phyloP scores from a whole-genome alignment of 2,888 invertebrate species.

The Ophonus ardosiacus region DNA sequence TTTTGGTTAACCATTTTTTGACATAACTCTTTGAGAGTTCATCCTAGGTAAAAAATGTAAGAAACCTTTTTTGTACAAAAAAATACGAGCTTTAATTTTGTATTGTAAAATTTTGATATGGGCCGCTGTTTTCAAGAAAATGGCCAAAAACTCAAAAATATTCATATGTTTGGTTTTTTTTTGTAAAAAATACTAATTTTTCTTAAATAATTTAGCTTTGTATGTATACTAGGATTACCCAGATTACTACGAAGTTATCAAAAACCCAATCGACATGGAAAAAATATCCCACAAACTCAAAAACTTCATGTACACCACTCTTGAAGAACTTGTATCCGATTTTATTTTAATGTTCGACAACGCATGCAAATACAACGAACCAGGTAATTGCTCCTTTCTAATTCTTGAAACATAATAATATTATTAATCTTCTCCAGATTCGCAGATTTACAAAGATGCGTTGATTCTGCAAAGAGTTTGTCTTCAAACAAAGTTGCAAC shows the following conservation, averaged over 20 bases:
- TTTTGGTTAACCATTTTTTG: no score
- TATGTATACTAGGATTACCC: constrained; percentile 86
- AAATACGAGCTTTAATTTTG: no score
- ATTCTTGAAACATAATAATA: not conserved
- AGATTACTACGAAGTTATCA: constrained; percentile 98
- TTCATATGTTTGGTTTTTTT: no score
- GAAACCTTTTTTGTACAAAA: no score
- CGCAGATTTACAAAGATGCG: constrained; percentile 98
- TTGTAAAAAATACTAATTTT: no score
- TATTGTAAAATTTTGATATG: no score
- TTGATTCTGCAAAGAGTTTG: constrained; percentile 94
- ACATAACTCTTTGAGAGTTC: no score
- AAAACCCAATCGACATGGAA: constrained; percentile 97
- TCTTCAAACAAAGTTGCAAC: constrained; percentile 92
- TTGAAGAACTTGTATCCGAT: constrained; percentile 93
- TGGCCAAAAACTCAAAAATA: no score
- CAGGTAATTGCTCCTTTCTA: constrained; percentile 71
- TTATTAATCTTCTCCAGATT: constrained; percentile 78
- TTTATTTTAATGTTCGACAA: constrained; percentile 96
- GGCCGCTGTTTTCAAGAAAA: no score
- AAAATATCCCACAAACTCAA: constrained; percentile 92
- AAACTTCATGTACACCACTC: constrained; percentile 84
- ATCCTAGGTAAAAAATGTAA: no score
- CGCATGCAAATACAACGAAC: constrained; percentile 98
- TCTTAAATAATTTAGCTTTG: not conserved